Evolutionary conservation across 2,888 invertebrate species (phyloP), one percentile per base, ranked within the genome.

Genomic region (Nephrocerus scutellatus): DNA sequence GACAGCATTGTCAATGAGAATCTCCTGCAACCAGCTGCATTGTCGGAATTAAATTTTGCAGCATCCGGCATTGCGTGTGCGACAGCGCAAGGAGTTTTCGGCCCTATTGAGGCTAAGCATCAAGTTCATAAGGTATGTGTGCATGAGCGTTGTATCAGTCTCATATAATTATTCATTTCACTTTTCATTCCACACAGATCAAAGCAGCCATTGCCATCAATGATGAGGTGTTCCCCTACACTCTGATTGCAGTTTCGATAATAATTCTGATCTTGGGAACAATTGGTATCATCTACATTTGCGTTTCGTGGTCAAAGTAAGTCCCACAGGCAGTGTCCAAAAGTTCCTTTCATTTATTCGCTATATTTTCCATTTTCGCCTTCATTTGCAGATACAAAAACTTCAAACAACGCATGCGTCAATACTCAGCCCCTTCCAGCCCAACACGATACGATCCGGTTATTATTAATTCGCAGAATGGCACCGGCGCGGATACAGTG

Each of bases 231-330:
- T 84, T 91, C 51, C 92, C 91, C 13, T 89, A 88, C 50, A 90
- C 91, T 1, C 72, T 93, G 19, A 84, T 95, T 46, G 84, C 88
- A 10, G 76, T 95, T 2, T 92, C 89, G 0, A 82, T 84, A 38
- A 79, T 93, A n/a, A 92, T 93, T 43, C 76, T 92, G 24, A 76
- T 93, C 2, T 77, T 91, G 7, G 89, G 89, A 7, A 75, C 85
- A 9, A 83, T 87, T 34, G 93, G 91, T 6, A 91, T 93, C 31
- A 80, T 91, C 35, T 92, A 93, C 60, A 89, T 93, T 44, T 90
- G 92, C 65, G 82, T 91, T 36, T 91, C 91, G 2, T 93, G 92
- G 89, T 87, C 89, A 38, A 85, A 85, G 88, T 89, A 65, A 71
- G 70, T 61, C 14, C 8, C 18, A 35, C n/a, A 33, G 15, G n/a